These are phyloP conservation scores for Eurytoma californica DNA, from an alignment of 2,888 invertebrate genomes.

Conservation along the genomic window DNA sequence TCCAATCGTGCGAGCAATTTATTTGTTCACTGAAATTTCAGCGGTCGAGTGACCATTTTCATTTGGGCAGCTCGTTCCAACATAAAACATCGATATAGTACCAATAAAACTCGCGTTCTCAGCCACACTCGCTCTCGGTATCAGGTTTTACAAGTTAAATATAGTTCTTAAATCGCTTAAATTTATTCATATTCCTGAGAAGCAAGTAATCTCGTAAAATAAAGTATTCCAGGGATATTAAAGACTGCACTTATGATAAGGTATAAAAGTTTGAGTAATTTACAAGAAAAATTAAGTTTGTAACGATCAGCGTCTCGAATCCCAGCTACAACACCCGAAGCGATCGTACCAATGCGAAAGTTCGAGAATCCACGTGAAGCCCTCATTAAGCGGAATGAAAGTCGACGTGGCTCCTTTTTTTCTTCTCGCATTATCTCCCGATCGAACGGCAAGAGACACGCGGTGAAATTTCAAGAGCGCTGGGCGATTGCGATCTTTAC, in stretches of 20 bases:
- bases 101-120: conserved; percentile 30
- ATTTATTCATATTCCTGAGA: neutral
- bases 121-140: neutral
- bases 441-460: conserved; percentile 11
- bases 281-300: conserved; percentile 9
- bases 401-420: neutral
- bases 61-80: too few species aligned
- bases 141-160: conserved; percentile 21
- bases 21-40: neutral
- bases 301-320: neutral
- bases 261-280: conserved; percentile 17
- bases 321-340: neutral
- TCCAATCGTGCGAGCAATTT: neutral
- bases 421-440: conserved; percentile 10
- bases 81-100: conserved; percentile 18
- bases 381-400: conserved; percentile 32
- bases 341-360: neutral
- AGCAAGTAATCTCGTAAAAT: conserved; percentile 2
- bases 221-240: conserved; percentile 10
- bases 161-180: conserved; percentile 13
- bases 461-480: conserved; percentile 40
- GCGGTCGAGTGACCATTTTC: neutral
- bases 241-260: conserved; percentile 31
- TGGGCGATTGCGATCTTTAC: conserved; percentile 48
- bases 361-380: conserved; percentile 11